phyloP scores from a whole-genome alignment of 2,113 vertebrate species.

The Rhadina sibilatrix region DNA sequence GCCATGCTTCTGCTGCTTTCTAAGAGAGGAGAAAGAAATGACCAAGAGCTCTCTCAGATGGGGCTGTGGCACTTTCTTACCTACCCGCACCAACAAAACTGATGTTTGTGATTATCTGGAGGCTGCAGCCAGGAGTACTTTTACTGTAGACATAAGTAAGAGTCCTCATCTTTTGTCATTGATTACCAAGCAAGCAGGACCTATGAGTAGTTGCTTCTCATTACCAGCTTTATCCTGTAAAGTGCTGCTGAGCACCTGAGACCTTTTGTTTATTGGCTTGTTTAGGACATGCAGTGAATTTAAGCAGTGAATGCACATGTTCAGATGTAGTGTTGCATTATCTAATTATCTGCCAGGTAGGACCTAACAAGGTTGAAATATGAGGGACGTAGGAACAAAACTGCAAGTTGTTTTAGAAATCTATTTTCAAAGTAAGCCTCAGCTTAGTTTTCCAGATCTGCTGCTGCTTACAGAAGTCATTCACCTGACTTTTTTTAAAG shows the following conservation, averaged over 20 bases:
- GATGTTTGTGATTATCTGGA: not conserved
- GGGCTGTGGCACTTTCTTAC: not conserved
- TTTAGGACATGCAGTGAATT: not conserved
- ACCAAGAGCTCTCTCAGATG: not conserved
- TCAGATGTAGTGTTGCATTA: not conserved
- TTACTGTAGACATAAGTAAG: not conserved
- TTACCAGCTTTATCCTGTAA: not conserved
- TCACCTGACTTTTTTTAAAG: not conserved
- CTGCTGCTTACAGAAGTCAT: not conserved
- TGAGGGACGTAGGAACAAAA: not conserved
- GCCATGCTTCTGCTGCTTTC: not conserved
- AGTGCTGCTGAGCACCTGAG: not conserved
- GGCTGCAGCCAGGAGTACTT: not conserved
- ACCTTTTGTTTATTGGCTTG: not conserved
- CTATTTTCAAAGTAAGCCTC: not conserved
- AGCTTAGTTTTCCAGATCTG: not conserved
- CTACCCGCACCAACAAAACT: not conserved
- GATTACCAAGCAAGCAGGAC: fast-evolving
- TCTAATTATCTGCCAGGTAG: not conserved
- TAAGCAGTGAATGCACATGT: not conserved
- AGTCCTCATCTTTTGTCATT: not conserved
- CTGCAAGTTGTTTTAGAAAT: not conserved
- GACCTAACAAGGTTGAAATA: not conserved
- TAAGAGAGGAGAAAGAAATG: not conserved
- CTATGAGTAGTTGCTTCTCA: not conserved